phyloP scores from a whole-genome alignment of 2,113 vertebrate species.

The Echinops telfairi region DNA sequence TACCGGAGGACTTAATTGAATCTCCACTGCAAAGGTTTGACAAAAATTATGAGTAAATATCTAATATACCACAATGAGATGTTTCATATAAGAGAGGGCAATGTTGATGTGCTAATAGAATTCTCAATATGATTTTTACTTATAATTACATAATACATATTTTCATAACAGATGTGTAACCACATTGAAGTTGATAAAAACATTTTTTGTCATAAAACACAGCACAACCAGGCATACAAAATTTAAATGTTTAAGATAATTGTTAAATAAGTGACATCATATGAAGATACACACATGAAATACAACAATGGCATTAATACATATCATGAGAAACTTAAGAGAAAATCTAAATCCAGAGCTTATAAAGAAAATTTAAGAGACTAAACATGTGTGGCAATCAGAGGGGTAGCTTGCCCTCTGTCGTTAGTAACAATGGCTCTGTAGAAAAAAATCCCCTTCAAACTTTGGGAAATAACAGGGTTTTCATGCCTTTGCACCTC shows the following conservation, averaged over 20 bases:
- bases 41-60: slow-evolving; percentile 76
- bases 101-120: slow-evolving; percentile 59
- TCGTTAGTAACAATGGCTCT: neutral
- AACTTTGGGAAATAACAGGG: slow-evolving; percentile 10
- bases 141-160: slow-evolving; percentile 38
- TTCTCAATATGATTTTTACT: slow-evolving; percentile 65
- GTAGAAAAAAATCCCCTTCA: slow-evolving; percentile 57
- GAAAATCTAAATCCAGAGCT: slow-evolving; percentile 17
- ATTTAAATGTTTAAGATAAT: neutral
- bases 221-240: slow-evolving; percentile 49
- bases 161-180: slow-evolving; percentile 19
- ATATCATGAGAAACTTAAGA: slow-evolving; percentile 63
- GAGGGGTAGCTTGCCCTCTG: neutral
- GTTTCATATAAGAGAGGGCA: slow-evolving; percentile 57
- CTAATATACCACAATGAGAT: slow-evolving; percentile 57
- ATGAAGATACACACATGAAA: neutral
- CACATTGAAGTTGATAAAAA: slow-evolving; percentile 13
- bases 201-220: slow-evolving; percentile 50
- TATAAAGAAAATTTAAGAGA: slow-evolving; percentile 55
- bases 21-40: slow-evolving; percentile 59
- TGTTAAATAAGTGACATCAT: slow-evolving; percentile 23
- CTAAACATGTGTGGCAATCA: slow-evolving; percentile 64
- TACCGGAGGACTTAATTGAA: slow-evolving; percentile 69
- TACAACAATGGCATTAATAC: slow-evolving; percentile 61
- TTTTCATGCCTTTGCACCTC: slow-evolving; percentile 33